Conservation (phyloP, 1,140 invertebrate species). For the Neomicropteryx cornuta region DNA sequence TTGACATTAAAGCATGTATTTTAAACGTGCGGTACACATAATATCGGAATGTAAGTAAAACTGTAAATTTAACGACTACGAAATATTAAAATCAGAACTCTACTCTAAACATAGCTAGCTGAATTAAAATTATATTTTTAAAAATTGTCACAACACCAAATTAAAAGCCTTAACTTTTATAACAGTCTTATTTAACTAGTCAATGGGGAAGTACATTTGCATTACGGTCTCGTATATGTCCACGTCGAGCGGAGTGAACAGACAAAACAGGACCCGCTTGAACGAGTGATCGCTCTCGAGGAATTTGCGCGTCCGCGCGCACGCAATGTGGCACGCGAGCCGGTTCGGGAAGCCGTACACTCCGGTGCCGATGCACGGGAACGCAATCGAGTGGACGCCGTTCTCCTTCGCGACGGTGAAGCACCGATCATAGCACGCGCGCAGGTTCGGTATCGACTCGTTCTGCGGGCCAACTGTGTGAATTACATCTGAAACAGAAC, state of each 20-base stretch:
- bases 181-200: constrained; percentile 19
- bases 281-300: constrained; percentile 53
- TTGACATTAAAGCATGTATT: too few species aligned
- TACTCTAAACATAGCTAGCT: too few species aligned
- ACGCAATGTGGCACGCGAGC: constrained; percentile 61
- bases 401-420: constrained; percentile 48
- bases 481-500: constrained; percentile 59
- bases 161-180: too few species aligned
- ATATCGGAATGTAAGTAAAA: too few species aligned
- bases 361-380: constrained; percentile 81
- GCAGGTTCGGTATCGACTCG: constrained; percentile 51
- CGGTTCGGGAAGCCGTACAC: constrained; percentile 76
- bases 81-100: too few species aligned
- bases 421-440: constrained; percentile 58
- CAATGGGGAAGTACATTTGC: constrained; percentile 58
- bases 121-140: too few species aligned
- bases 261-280: constrained; percentile 71
- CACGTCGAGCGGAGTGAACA: constrained; percentile 62
- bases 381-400: constrained; percentile 57
- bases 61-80: too few species aligned
- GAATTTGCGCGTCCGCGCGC: constrained; percentile 53
- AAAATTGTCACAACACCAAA: too few species aligned
- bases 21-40: too few species aligned
- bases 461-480: constrained; percentile 74
- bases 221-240: constrained; percentile 62